Evolutionary conservation across 2,888 invertebrate genomes (phyloP), one percentile per base, ranked within the genome.

Genomic region (Dorcus hopei): DNA sequence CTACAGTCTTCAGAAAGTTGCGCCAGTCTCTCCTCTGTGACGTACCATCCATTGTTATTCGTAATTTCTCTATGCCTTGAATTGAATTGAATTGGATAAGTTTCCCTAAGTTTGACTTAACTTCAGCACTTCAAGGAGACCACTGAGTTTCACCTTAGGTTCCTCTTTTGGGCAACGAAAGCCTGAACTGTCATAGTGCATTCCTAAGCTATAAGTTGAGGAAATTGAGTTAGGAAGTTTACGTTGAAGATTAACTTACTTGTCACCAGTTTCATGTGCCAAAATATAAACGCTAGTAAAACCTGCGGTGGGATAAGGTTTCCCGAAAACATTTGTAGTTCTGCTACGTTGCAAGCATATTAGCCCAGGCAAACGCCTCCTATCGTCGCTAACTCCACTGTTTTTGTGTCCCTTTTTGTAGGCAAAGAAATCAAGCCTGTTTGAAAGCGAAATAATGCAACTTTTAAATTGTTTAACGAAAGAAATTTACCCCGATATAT

Each of bases 191-290:
- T 91, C 91, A 74, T 91, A 91, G 67, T 88, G 88, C 90, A 91
- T 91, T 60, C 91, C 91, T 72, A 91, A 77, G 72, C 90, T 90
- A 70, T 62, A 70, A 67, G n/a, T n/a, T n/a, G 26, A 7, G n/a
- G 11, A 8, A 48, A 8, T 14, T 48, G 48, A 14, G 3, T 14
- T 8, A 9, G 43, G 8, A 43, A 43, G 1, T n/a, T 39, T 4
- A 7, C 1, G 1, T 33, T 6, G 26, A 3, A 42, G 52, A 3
- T 54, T 45, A 68, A 81, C 83, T 80, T 83, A 91, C 90, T 90
- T 91, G 78, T 90, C 91, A 62, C 91, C 91, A 61, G 91, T 90
- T 81, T 91, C 92, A 74, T 91, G 91, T 0, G 91, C 91, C 62
- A 90, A 83, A 72, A 91, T 88, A 77, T 89, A 91, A 69, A 91